Percentiles rank a stretch among this genome's conserved stretches.
Conservation (phyloP, 2,888 invertebrate genomes). For the Neelides folsomi region DNA sequence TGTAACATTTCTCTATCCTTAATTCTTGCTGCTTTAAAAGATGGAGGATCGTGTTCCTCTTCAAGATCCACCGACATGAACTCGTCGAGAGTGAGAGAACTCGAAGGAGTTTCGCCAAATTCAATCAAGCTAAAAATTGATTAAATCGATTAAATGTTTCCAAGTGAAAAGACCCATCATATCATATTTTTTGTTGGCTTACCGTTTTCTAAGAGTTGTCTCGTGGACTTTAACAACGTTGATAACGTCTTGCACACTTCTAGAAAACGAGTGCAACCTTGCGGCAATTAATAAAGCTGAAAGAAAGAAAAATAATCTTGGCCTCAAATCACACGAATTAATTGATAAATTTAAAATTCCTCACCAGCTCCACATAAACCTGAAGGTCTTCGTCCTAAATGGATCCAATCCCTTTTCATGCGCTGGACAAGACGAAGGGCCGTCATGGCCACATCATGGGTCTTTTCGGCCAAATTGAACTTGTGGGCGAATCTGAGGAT, state of each 20-base stretch:
- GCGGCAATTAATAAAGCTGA: conserved; percentile 84
- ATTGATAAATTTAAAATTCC: no score
- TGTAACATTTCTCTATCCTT: conserved; percentile 73
- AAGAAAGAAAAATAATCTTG: conserved; percentile 34
- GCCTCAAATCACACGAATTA: no score
- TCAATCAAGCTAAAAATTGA: conserved; percentile 55
- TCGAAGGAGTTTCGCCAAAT: conserved; percentile 93
- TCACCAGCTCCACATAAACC: conserved; percentile 94
- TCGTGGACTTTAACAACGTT: conserved; percentile 92
- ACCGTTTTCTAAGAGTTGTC: conserved; percentile 76
- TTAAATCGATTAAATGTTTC: neutral
- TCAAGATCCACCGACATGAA: conserved; percentile 94
- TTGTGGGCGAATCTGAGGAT: conserved; percentile 88
- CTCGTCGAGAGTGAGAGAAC: conserved; percentile 85
- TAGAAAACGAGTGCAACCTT: conserved; percentile 77
- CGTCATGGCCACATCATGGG: conserved; percentile 88
- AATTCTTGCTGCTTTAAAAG: conserved; percentile 78
- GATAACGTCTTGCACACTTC: conserved; percentile 74
- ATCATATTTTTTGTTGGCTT: neutral
- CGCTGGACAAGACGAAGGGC: conserved; percentile 84
- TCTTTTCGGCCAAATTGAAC: conserved; percentile 79
- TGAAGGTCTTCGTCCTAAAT: conserved; percentile 87
- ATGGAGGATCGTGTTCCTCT: conserved; percentile 90
- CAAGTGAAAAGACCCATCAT: neutral
- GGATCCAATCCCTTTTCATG: conserved; percentile 97